Percentiles rank a stretch among this genome's conserved stretches.
Conservation (phyloP, 2,797 vertebrate genomes). For the Muraenolepis orangiensis region DNA sequence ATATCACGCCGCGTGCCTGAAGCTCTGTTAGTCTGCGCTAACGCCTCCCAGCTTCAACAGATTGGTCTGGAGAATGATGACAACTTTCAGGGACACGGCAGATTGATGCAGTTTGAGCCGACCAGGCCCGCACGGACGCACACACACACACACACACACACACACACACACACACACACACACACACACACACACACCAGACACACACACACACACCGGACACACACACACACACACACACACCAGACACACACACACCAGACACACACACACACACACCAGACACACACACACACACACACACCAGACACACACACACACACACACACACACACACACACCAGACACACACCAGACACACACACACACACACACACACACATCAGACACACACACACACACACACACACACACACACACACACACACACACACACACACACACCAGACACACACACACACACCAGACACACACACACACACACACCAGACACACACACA, state of each 20-base stretch:
- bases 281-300: constrained; percentile 2
- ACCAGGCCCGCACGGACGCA: not conserved
- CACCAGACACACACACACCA: too few relatives aligned
- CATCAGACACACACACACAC: constrained; percentile 1
- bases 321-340: not conserved
- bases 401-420: too few relatives aligned
- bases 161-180: constrained; percentile 9
- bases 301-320: too few relatives aligned
- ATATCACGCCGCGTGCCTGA: constrained; percentile 67
- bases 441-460: constrained; percentile 5
- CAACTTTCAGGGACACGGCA: constrained; percentile 58
- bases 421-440: not conserved
- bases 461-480: too few relatives aligned
- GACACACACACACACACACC: not conserved
- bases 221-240: constrained; percentile 1
- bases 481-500: too few relatives aligned
- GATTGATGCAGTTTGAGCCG: constrained; percentile 58
- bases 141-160: not conserved
- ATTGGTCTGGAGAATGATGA: constrained; percentile 69
- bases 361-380: not conserved
- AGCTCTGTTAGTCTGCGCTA: constrained; percentile 67
- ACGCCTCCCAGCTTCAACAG: constrained; percentile 69
- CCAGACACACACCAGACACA: constrained; percentile 5
- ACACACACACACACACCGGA: not conserved
- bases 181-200: constrained; percentile 1